These are phyloP conservation scores for Pituophis catenifer DNA, from an alignment of 2,113 vertebrate species.

Conservation along the genomic window DNA sequence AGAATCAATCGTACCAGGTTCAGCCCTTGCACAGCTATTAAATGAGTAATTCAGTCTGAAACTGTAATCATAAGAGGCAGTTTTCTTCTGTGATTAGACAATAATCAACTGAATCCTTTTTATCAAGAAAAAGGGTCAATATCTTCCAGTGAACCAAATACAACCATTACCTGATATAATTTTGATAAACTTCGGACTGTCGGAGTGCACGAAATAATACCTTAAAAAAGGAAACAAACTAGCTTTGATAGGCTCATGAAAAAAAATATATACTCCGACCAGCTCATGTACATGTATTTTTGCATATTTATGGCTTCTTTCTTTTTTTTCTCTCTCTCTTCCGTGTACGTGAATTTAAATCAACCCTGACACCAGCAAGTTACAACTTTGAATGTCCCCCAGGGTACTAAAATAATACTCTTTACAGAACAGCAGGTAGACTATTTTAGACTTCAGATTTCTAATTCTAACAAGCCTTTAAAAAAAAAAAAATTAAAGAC, in stretches of 20 bases:
- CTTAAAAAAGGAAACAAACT: conserved; percentile 37
- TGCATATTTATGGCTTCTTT: background rate
- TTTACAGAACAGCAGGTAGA: conserved; percentile 77
- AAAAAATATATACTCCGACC: conserved; percentile 43
- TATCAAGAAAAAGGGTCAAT: conserved; percentile 35
- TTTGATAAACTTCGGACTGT: conserved; percentile 33
- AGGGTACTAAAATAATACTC: conserved; percentile 83
- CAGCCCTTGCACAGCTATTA: conserved; percentile 40
- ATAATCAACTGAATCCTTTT: conserved; percentile 27
- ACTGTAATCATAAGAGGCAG: conserved; percentile 37
- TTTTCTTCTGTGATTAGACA: conserved; percentile 29
- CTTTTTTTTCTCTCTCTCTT: background rate
- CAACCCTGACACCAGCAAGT: conserved; percentile 76
- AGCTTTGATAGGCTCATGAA: conserved; percentile 56
- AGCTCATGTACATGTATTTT: conserved; percentile 33
- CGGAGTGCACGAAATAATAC: conserved; percentile 9
- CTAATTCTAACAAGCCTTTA: conserved; percentile 74
- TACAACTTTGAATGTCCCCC: conserved; percentile 77
- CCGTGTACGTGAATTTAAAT: conserved; percentile 57
- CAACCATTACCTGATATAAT: conserved; percentile 34
- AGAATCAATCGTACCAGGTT: conserved; percentile 6
- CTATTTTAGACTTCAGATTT: conserved; percentile 78
- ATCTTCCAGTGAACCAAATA: conserved; percentile 33
- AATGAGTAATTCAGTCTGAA: conserved; percentile 47
- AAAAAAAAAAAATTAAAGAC: conserved; percentile 74